Conservation (phyloP, 1,140 invertebrate species). For the Trachymyrmex cornetzi region DNA sequence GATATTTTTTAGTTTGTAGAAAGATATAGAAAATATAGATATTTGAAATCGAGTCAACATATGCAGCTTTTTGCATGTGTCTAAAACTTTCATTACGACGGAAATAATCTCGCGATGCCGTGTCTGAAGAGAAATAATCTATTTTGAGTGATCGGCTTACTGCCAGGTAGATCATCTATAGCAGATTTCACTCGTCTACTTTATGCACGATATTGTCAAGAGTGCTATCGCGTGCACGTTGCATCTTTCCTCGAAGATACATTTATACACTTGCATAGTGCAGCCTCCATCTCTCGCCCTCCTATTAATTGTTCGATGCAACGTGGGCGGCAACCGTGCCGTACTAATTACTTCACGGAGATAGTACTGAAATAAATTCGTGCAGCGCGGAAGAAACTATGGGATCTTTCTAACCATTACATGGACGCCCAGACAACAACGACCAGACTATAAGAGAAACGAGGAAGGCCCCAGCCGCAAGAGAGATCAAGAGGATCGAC, state of each 20-base stretch:
- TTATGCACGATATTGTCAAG: constrained; percentile 65
- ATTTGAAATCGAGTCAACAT: background rate
- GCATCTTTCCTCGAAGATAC: constrained; percentile 52
- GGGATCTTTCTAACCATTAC: constrained; percentile 30
- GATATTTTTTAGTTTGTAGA: background rate
- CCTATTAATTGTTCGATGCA: constrained; percentile 82
- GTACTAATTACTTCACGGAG: constrained; percentile 79
- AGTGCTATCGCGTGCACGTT: constrained; percentile 71
- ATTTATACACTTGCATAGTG: background rate
- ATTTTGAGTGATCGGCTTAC: constrained; percentile 45
- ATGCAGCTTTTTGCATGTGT: too few relatives aligned
- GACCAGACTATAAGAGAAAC: constrained; percentile 48
- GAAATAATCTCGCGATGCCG: background rate
- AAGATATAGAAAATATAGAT: too few relatives aligned
- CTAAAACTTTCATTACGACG: background rate
- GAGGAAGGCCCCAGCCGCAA: constrained; percentile 56
- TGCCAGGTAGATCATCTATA: constrained; percentile 59
- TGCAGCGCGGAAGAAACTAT: constrained; percentile 58
- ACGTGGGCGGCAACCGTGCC: constrained; percentile 80
- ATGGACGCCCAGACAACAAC: constrained; percentile 8
- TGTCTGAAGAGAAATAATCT: constrained; percentile 22
- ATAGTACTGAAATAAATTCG: constrained; percentile 78
- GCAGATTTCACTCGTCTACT: constrained; percentile 64
- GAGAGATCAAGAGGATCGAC: constrained; percentile 70
- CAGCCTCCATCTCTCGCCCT: constrained; percentile 30